phyloP scores from a whole-genome alignment of 2,888 invertebrate genomes.

The Caenorhabditis zanzibari region DNA sequence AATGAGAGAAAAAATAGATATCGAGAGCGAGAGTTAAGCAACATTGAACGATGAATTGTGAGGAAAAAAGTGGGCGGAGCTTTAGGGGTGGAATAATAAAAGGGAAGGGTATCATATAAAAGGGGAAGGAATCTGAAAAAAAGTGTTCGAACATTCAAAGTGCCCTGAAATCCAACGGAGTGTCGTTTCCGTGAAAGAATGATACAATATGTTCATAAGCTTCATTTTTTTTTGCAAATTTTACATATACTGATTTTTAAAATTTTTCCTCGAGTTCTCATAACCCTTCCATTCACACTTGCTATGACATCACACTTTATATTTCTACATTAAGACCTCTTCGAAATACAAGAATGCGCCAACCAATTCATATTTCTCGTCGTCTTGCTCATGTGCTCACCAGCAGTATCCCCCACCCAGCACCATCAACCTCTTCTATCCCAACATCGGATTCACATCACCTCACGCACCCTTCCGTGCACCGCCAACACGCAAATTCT shows the following conservation, averaged over 20 bases:
- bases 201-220: no score
- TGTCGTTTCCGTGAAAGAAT: no score
- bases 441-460: constrained; percentile 34
- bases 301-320: not conserved
- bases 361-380: constrained; percentile 36
- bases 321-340: not conserved
- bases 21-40: not conserved
- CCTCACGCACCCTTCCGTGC: constrained; percentile 51
- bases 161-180: not conserved
- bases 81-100: not conserved
- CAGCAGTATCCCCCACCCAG: constrained; percentile 5
- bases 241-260: not conserved
- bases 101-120: constrained; percentile 1
- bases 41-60: not conserved
- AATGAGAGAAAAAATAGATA: not conserved
- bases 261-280: no score
- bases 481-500: constrained; percentile 63
- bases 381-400: constrained; percentile 55
- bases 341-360: constrained; percentile 40
- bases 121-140: not conserved
- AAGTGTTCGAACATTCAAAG: not conserved
- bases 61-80: not conserved
- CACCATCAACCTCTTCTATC: constrained; percentile 26
- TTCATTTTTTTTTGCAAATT: not conserved
- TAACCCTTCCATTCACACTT: no score